These are phyloP conservation scores for Drosophila orena DNA, from an alignment of 1,140 invertebrate genomes.

Conservation along the genomic window DNA sequence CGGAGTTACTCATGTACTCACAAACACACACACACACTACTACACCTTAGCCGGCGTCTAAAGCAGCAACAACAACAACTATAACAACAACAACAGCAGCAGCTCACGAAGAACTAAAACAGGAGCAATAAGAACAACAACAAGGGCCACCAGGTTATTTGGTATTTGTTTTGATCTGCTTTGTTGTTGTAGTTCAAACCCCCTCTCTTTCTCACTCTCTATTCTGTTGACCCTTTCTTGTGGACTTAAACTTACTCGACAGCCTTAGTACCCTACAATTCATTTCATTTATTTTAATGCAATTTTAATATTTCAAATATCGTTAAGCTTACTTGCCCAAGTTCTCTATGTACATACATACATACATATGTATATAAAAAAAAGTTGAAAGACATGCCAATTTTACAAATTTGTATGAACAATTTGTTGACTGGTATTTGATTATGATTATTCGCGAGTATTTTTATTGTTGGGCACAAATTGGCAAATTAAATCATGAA, in stretches of 20 bases:
- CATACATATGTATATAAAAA: too few relatives aligned
- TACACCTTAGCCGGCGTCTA: constrained; percentile 20
- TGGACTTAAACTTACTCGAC: background rate
- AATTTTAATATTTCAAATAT: too few relatives aligned
- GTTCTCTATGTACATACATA: too few relatives aligned
- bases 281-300: too few relatives aligned
- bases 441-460: too few relatives aligned
- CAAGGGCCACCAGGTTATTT: constrained; percentile 2
- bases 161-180: constrained; percentile 8
- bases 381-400: too few relatives aligned
- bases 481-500: background rate
- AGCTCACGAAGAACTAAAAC: background rate
- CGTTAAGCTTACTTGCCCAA: too few relatives aligned
- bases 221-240: constrained; percentile 1
- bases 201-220: constrained; percentile 1
- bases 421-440: too few relatives aligned
- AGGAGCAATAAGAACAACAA: constrained; percentile 11
- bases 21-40: constrained; percentile 36
- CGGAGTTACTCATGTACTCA: constrained; percentile 52
- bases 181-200: background rate
- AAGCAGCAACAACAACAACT: background rate
- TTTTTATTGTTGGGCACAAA: constrained; percentile 4
- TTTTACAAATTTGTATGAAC: background rate
- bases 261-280: background rate
- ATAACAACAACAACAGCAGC: background rate